Evolutionary conservation across 2,797 vertebrate genomes (phyloP), one percentile per base, ranked within the genome.

Genomic region (Sebastes nivosus): DNA sequence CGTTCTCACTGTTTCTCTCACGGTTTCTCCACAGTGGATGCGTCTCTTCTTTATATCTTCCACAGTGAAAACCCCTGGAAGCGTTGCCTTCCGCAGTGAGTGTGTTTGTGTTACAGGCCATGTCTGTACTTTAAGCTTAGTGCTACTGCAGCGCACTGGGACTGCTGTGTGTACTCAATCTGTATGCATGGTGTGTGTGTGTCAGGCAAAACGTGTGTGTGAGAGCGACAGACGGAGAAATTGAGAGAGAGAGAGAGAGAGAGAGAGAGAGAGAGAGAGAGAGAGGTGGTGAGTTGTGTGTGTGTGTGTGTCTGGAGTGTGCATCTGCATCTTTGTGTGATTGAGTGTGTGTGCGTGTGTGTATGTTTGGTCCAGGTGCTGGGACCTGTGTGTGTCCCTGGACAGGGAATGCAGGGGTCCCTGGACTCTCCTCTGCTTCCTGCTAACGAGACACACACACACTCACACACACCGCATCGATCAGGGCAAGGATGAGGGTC

Each of bases 401-500:
- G 90, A 79, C 92, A 88, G 92, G 92, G 93, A 91, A 90, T 92
- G 90, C 91, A 89, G 81, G 74, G 76, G 83, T 92, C 94, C 93
- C 93, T 70, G 80, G 92, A 91, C 92, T 92, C 87, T 80, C 85
- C 87, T 80, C 90, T 85, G 90, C 88, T 87, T 91, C 79, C 86
- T 87, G 86, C 92, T 95, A 95, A 94, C 89, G 69, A 95, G 92
- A 91, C 72, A 87, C 70, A 81, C 81, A 81, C 67, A 81, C 71
- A 72, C 32, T 52, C 79, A 81, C 67, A 81, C 67, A 78, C 86
- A 75, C 69, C 2, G 34, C 90, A 95, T 95, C 89, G 92, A 95
- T 95, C 93, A 82, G 89, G 91, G 89, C 67, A 59, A 91, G 90
- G 82, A 88, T 72, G 89, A 89, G 90, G 91, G 87, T 86, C 79